These are phyloP conservation scores for Echinometra lucunter DNA, from an alignment of 53 echinoderm and acorn worm species.

Conservation along the genomic window DNA sequence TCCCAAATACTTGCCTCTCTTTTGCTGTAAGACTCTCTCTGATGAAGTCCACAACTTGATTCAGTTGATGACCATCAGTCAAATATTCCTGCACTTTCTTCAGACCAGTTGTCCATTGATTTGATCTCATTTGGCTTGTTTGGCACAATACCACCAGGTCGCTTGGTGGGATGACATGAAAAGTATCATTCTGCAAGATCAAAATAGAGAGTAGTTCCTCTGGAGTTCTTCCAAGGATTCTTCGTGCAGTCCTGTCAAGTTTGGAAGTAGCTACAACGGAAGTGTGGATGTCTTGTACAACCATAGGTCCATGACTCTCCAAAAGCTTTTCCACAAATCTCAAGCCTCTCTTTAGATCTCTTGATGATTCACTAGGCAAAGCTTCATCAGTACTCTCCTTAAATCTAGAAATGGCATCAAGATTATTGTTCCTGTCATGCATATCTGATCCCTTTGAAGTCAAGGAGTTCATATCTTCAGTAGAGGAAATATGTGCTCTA, in stretches of 20 bases:
- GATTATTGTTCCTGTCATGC: not conserved
- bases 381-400: not conserved
- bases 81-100: not conserved
- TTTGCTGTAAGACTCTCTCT: conserved; percentile 7
- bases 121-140: conserved; percentile 15
- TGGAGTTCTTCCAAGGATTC: conserved; percentile 43
- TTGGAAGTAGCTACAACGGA: not conserved
- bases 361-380: not conserved
- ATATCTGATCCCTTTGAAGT: not conserved
- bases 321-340: conserved; percentile 21
- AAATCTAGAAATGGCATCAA: not conserved
- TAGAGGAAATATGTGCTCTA: not conserved
- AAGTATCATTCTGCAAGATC: not conserved
- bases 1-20: conserved; percentile 19
- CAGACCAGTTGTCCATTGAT: conserved; percentile 34
- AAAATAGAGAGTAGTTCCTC: not conserved
- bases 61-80: not conserved
- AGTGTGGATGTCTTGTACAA: conserved; percentile 8
- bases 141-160: conserved; percentile 2
- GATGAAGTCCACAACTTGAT: not conserved
- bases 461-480: conserved; percentile 18
- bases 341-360: conserved; percentile 32
- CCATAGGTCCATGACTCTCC: conserved; percentile 25
- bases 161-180: conserved; percentile 38
- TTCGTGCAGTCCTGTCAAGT: not conserved